Conservation (phyloP, 2,797 vertebrate genomes). For the Sebastiscus tertius region DNA sequence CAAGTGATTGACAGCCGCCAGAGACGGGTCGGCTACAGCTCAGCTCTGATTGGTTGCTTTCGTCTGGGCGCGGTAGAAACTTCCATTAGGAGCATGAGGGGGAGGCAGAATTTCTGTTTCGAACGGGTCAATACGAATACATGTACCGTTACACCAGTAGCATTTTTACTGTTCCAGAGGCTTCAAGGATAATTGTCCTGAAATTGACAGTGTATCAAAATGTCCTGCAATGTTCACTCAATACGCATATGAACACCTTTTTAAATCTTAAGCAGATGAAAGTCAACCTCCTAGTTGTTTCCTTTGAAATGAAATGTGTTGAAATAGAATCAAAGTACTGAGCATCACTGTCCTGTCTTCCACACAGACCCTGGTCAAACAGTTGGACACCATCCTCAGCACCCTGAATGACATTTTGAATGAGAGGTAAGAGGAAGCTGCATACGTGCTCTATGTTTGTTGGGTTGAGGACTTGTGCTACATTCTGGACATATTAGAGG, state of each 20-base stretch:
- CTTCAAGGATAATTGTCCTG: neutral
- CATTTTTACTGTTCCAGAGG: neutral
- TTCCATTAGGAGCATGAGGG: too few relatives aligned
- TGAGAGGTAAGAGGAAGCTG: slow-evolving; percentile 88
- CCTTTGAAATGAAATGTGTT: neutral
- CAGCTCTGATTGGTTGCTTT: too few relatives aligned
- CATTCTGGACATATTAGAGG: neutral
- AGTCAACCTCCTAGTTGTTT: neutral
- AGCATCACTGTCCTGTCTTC: neutral
- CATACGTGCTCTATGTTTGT: neutral
- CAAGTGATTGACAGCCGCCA: too few relatives aligned
- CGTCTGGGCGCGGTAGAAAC: too few relatives aligned
- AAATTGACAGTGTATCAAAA: neutral
- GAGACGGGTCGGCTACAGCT: too few relatives aligned
- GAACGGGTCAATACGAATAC: neutral
- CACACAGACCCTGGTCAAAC: slow-evolving; percentile 93
- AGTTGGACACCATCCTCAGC: slow-evolving; percentile 96
- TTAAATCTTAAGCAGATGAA: neutral
- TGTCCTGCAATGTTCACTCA: neutral
- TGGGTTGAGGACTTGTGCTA: too few relatives aligned
- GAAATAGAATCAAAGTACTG: neutral
- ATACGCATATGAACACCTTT: neutral
- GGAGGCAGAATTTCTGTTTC: neutral
- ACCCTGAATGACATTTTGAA: slow-evolving; percentile 96
- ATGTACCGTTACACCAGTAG: neutral